Evolutionary conservation across 2,113 vertebrate species (phyloP).

Genomic region (Antigone vipio): DNA sequence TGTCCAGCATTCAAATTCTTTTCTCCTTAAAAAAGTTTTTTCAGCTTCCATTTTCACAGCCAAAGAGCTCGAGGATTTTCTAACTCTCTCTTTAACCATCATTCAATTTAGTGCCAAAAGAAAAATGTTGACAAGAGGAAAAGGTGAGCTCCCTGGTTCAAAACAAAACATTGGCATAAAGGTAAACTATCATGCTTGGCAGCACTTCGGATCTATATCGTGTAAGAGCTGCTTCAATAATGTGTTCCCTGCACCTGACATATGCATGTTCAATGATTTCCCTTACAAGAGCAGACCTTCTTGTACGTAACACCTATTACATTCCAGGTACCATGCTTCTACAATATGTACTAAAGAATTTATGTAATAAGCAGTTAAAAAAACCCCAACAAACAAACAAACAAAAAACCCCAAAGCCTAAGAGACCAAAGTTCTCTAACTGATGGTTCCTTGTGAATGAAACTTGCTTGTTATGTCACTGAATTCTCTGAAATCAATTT

Average conservation of each 20-base stretch:
- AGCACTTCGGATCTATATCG: neutral
- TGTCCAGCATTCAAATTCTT: slow-evolving; percentile 14
- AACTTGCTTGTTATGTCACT: neutral
- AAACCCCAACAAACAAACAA: neutral
- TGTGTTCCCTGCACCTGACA: neutral
- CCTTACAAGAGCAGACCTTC: neutral
- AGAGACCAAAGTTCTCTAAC: neutral
- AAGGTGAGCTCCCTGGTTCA: neutral
- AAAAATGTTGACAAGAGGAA: neutral
- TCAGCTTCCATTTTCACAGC: neutral
- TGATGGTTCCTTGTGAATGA: neutral
- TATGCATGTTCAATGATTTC: neutral
- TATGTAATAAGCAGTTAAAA: neutral
- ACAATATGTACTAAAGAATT: neutral
- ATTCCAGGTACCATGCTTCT: neutral
- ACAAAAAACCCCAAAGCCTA: no score
- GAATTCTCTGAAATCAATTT: neutral
- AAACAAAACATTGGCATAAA: neutral
- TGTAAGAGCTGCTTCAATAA: neutral
- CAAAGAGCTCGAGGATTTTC: neutral
- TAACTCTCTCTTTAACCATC: neutral
- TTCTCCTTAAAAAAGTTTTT: neutral
- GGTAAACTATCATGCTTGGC: neutral
- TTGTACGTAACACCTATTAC: neutral
- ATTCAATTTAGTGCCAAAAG: neutral